Percentiles rank a stretch among this genome's conserved stretches.
These are phyloP conservation scores for Halichoerus grypus DNA, from an alignment of 2,113 vertebrate genomes.

Conservation along the genomic window DNA sequence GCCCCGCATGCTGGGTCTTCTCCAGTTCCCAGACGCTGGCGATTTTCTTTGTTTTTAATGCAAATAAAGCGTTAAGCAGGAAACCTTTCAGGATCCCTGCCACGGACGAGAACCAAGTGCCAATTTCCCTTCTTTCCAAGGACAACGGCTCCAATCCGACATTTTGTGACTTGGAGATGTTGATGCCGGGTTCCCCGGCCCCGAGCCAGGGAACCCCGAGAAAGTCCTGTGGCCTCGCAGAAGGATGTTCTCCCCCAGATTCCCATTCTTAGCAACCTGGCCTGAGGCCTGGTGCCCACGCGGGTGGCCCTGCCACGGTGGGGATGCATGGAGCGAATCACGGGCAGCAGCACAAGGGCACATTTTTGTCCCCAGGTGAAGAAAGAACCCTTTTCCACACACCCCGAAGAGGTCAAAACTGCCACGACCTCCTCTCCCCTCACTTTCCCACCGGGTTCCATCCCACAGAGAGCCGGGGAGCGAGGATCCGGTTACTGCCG, in stretches of 20 bases:
- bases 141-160: slow-evolving; percentile 65
- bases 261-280: background rate
- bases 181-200: background rate
- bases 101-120: slow-evolving; percentile 54
- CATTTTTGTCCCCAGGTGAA: slow-evolving; percentile 43
- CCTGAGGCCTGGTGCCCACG: background rate
- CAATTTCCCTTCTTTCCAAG: slow-evolving; percentile 57
- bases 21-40: slow-evolving; percentile 68
- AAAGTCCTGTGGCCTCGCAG: background rate
- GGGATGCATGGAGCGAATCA: background rate
- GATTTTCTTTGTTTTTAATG: slow-evolving; percentile 46
- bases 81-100: slow-evolving; percentile 73
- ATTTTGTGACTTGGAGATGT: slow-evolving; percentile 74
- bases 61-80: slow-evolving; percentile 64
- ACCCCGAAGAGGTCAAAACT: slow-evolving; percentile 50
- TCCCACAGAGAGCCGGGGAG: slow-evolving; percentile 34
- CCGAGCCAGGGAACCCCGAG: background rate
- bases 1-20: slow-evolving; percentile 45
- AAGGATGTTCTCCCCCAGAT: background rate
- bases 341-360: background rate
- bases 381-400: slow-evolving; percentile 58
- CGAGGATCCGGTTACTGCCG: slow-evolving; percentile 62
- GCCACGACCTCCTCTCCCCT: background rate
- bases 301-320: background rate
- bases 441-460: slow-evolving; percentile 19